Evolutionary conservation across 2,888 invertebrate species (phyloP).

Genomic region (Mythimna loreyi): DNA sequence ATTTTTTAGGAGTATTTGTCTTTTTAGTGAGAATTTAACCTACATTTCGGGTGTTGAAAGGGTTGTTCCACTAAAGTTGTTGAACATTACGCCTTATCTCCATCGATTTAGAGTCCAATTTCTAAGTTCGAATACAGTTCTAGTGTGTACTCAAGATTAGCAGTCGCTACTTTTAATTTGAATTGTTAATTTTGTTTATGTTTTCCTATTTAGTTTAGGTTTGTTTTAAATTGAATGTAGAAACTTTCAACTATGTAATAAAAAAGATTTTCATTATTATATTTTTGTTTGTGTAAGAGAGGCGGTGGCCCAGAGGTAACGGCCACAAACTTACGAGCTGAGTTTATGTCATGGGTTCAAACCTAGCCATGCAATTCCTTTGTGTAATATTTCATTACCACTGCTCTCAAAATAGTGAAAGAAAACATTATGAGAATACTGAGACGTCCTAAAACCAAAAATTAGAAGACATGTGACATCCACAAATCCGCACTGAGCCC

Average conservation of each 20-base stretch:
- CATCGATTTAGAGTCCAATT: neutral
- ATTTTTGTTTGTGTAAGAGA: no score
- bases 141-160: constrained; percentile 9
- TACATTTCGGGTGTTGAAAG: constrained; percentile 10
- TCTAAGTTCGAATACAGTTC: neutral
- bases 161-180: constrained; percentile 24
- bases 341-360: no score
- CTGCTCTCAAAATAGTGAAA: no score
- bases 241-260: neutral
- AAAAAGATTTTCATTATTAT: neutral
- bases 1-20: constrained; percentile 6
- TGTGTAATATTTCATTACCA: no score
- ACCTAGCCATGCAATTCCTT: no score
- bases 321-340: no score
- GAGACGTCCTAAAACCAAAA: no score
- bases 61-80: neutral
- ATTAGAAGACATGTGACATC: no score
- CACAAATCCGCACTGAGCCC: no score
- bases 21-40: neutral
- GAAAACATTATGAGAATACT: no score
- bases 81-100: neutral
- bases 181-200: constrained; percentile 33
- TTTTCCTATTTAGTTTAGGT: constrained; percentile 18
- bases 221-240: neutral
- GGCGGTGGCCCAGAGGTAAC: no score